Conservation (phyloP, 2,797 vertebrate genomes). For the Melanotaenia trifasciata region DNA sequence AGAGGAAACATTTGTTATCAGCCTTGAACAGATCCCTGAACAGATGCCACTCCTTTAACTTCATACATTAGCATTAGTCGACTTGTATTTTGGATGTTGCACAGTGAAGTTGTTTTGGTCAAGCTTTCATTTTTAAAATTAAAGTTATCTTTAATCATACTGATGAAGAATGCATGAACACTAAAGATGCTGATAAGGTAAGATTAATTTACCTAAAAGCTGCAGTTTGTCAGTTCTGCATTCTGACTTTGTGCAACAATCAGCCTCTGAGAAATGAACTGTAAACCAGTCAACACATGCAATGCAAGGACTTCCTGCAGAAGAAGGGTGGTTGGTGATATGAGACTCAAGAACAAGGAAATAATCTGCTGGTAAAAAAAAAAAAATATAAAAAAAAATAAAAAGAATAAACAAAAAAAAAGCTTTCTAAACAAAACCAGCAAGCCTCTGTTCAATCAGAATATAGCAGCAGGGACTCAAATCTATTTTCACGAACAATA, state of each 20-base stretch:
- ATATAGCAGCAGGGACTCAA: conserved; percentile 25
- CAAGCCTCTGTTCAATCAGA: conserved; percentile 28
- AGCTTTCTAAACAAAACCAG: conserved; percentile 35
- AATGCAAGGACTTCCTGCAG: conserved; percentile 8
- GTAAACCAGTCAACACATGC: conserved; percentile 13
- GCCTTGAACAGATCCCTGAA: conserved; percentile 17
- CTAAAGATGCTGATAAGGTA: conserved; percentile 12
- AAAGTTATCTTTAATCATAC: conserved; percentile 30
- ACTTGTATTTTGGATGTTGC: conserved; percentile 27
- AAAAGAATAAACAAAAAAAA: background rate
- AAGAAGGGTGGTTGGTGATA: conserved; percentile 19
- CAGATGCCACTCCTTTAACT: conserved; percentile 16
- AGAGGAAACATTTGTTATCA: conserved; percentile 26
- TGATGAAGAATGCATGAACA: conserved; percentile 27
- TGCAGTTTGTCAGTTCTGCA: conserved; percentile 16
- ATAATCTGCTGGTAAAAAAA: conserved; percentile 22
- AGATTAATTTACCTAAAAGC: conserved; percentile 9
- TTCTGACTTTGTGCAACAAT: conserved; percentile 9
- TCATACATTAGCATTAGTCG: conserved; percentile 28
- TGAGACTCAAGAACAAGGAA: conserved; percentile 29
- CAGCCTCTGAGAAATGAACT: conserved; percentile 19
- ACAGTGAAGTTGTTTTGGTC: conserved; percentile 3
- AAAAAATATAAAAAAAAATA: background rate
- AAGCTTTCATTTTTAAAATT: conserved; percentile 22
- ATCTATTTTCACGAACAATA: conserved; percentile 36